Evolutionary conservation across 2,113 vertebrate species (phyloP).

Genomic region (Naja naja): DNA sequence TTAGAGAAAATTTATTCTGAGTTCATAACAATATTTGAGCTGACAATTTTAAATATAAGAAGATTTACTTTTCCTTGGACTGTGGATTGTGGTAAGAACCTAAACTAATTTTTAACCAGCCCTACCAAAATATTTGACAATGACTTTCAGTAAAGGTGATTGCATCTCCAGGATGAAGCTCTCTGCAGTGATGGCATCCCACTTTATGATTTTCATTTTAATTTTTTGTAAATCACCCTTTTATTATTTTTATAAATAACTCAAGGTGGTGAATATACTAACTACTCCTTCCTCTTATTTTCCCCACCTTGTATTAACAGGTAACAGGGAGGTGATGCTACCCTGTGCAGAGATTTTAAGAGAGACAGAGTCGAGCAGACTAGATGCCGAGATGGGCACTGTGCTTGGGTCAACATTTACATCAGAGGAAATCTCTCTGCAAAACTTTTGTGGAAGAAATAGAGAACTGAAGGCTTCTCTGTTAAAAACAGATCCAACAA

Average conservation of each 20-base stretch:
- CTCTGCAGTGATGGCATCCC: not conserved
- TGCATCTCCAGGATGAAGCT: not conserved
- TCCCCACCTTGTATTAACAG: too few species aligned
- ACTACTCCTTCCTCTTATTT: too few species aligned
- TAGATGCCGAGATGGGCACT: not conserved
- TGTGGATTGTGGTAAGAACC: not conserved
- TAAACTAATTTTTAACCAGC: not conserved
- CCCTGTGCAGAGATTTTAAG: not conserved
- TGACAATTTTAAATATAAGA: not conserved
- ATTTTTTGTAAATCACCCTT: not conserved
- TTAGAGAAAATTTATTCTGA: not conserved
- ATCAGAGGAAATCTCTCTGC: not conserved
- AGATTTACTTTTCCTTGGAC: not conserved
- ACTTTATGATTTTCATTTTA: not conserved
- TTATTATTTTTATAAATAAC: not conserved
- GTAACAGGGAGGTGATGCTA: not conserved
- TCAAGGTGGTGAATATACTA: not conserved
- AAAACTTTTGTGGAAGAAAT: too few species aligned
- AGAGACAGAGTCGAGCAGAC: not conserved
- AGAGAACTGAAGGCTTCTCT: too few species aligned
- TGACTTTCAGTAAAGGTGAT: not conserved
- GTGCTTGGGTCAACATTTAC: not conserved
- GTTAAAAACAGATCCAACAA: too few species aligned
- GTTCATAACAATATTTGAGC: not conserved
- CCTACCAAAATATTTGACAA: not conserved